Percentiles rank a stretch among this genome's conserved stretches.
These are phyloP conservation scores for Bergia puertoricense DNA, from an alignment of 92 coral and sea anemone species.

Conservation along the genomic window DNA sequence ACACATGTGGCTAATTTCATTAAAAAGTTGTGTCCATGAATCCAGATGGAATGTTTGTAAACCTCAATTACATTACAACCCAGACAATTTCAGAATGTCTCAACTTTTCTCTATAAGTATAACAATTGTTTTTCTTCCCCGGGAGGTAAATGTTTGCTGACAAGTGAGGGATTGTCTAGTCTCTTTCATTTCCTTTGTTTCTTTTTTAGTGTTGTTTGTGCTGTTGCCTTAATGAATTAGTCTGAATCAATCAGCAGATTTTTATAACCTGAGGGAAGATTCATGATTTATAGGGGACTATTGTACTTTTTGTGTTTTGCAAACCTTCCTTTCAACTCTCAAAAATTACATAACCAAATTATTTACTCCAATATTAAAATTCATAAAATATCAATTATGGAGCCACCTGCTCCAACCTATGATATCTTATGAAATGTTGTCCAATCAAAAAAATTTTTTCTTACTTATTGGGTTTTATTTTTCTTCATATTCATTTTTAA, in stretches of 20 bases:
- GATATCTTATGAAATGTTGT: too few species aligned
- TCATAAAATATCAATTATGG: too few species aligned
- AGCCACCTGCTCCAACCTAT: too few species aligned
- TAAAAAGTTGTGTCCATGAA: neutral
- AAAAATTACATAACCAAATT: neutral
- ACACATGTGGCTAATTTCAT: conserved; percentile 27
- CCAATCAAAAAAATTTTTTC: neutral
- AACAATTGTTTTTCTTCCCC: neutral
- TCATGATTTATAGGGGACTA: neutral
- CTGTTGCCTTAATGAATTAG: neutral
- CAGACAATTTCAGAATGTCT: neutral
- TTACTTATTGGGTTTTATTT: neutral
- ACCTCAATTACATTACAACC: neutral
- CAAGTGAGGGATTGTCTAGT: neutral
- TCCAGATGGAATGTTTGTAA: neutral
- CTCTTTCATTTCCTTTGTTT: neutral
- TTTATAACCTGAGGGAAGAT: neutral
- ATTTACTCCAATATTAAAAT: too few species aligned
- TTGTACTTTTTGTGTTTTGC: neutral
- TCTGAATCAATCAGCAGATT: neutral
- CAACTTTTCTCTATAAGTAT: neutral
- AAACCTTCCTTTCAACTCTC: neutral
- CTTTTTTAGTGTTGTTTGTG: neutral
- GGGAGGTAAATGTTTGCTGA: neutral
- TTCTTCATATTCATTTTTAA: too few species aligned